A percentile compares a stretch with the other conserved stretches of the same genome.
Evolutionary conservation across 2,797 vertebrate species (phyloP).

Genomic region (Crossoptilon crossoptilon): DNA sequence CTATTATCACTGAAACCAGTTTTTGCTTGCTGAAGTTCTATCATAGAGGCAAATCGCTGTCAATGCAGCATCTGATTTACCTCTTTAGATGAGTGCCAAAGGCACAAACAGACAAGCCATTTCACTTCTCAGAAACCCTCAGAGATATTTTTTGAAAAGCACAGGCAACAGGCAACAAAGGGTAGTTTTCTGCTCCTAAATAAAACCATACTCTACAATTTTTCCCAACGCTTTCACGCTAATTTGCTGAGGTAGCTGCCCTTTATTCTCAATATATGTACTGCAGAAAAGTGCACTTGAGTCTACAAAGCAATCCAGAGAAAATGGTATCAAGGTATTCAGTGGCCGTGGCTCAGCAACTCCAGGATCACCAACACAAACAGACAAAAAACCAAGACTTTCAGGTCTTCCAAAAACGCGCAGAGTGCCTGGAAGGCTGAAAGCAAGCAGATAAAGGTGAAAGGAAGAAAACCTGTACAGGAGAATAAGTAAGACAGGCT

Average conservation of each 20-base stretch:
- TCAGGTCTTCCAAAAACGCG: accelerated
- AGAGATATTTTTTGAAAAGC: not conserved
- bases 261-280: not conserved
- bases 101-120: not conserved
- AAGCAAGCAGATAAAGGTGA: not conserved
- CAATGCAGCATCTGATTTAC: not conserved
- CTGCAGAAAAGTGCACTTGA: conserved; percentile 16
- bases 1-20: not conserved
- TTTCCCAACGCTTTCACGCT: not conserved
- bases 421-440: not conserved
- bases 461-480: not conserved
- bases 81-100: not conserved
- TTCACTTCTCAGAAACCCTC: not conserved
- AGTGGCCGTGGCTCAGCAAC: not conserved
- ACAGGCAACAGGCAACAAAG: not conserved
- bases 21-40: not conserved
- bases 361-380: not conserved
- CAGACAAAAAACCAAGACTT: not conserved
- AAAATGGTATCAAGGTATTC: not conserved
- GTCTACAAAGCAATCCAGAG: not conserved
- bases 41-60: not conserved
- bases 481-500: accelerated
- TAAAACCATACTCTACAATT: not conserved
- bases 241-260: conserved; percentile 1
- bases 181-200: not conserved